Percentiles rank a stretch among this genome's conserved stretches.
Evolutionary conservation across 2,113 vertebrate species (phyloP).

Genomic region (Callionymus lyra): DNA sequence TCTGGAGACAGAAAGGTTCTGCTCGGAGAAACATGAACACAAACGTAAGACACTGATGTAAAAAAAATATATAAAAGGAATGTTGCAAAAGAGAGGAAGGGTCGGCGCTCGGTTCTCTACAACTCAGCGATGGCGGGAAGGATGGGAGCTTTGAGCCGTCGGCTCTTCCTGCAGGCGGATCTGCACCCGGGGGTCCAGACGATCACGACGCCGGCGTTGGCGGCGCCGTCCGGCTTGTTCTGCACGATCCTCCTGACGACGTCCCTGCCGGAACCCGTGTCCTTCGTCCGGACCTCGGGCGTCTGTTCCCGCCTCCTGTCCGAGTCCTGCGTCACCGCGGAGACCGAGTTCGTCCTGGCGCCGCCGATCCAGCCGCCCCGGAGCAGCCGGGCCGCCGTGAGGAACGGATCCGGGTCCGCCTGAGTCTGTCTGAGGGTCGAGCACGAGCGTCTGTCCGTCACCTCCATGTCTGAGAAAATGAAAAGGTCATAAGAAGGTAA

Average conservation of each 20-base stretch:
- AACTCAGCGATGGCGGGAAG: constrained; percentile 5
- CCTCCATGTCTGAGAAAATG: no score
- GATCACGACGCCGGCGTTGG: background rate
- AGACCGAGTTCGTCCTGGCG: no score
- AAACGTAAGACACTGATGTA: background rate
- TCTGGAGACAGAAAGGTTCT: background rate
- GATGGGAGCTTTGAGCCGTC: background rate
- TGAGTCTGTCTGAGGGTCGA: background rate
- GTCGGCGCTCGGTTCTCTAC: background rate
- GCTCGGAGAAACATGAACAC: background rate
- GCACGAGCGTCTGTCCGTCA: background rate
- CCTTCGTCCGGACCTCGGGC: no score
- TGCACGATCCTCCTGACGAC: no score
- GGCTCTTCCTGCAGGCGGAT: background rate
- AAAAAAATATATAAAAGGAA: no score
- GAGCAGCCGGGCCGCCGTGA: constrained; percentile 31
- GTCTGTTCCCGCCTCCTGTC: no score
- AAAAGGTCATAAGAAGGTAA: no score
- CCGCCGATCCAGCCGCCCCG: constrained; percentile 23
- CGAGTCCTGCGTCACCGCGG: no score
- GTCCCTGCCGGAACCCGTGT: no score
- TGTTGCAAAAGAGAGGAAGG: no score
- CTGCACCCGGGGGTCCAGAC: no score
- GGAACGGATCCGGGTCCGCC: constrained; percentile 22
- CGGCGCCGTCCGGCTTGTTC: background rate